These are phyloP conservation scores for Procambarus virginalis DNA, from an alignment of 1,140 invertebrate species.

Conservation along the genomic window DNA sequence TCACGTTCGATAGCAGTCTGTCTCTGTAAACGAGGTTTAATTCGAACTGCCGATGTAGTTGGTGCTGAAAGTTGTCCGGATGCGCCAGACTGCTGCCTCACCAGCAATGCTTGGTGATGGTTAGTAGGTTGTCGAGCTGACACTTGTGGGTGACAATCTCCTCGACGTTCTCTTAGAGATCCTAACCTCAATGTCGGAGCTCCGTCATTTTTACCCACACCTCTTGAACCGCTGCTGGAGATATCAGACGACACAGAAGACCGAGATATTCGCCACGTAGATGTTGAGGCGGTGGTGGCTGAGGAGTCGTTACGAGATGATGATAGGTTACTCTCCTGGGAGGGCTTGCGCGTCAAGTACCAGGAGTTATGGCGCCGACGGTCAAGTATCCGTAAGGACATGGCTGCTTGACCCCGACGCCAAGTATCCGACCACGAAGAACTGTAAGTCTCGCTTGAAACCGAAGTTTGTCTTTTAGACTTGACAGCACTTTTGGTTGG, in stretches of 20 bases:
- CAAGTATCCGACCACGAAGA: constrained; percentile 63
- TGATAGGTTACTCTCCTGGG: constrained; percentile 91
- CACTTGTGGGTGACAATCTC: constrained; percentile 10
- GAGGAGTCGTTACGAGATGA: constrained; percentile 88
- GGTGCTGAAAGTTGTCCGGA: constrained; percentile 33
- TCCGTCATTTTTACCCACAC: constrained; percentile 24
- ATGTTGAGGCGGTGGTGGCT: constrained; percentile 81
- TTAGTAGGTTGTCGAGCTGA: constrained; percentile 27
- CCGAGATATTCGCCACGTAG: constrained; percentile 82
- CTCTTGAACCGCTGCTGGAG: constrained; percentile 50
- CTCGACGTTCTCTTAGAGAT: constrained; percentile 27
- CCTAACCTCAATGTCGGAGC: constrained; percentile 11
- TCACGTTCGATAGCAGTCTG: constrained; percentile 34
- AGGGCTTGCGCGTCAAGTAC: constrained; percentile 91
- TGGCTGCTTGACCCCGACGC: constrained; percentile 75
- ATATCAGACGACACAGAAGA: constrained; percentile 69
- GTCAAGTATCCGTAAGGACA: constrained; percentile 76
- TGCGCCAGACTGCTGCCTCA: constrained; percentile 41
- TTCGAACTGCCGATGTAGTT: constrained; percentile 33
- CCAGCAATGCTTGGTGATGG: constrained; percentile 35
- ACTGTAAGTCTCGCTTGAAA: constrained; percentile 56
- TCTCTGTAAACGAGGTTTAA: constrained; percentile 27
- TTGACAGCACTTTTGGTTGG: constrained; percentile 48
- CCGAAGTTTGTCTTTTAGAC: constrained; percentile 50
- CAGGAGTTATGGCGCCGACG: constrained; percentile 87